Evolutionary conservation across 2,888 invertebrate species (phyloP), one percentile per base, ranked within the genome.

Genomic region (Drosophila macrospina): DNA sequence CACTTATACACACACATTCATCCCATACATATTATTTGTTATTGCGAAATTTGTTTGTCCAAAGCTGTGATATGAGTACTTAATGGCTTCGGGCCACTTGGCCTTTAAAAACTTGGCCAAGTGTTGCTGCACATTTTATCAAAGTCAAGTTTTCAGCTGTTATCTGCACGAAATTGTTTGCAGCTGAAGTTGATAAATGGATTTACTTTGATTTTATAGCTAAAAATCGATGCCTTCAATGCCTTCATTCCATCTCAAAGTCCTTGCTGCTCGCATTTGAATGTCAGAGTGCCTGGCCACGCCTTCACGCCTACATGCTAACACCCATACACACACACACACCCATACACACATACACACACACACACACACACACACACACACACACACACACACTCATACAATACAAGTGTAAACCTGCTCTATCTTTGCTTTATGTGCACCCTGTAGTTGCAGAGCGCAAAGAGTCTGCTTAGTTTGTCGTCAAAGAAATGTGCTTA

Each of bases 141-240:
- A 84, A 80, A 88, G 89, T 84, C 87, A 84, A 75, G 66, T 61
- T 60, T 30, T 30, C 15, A 47, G 62, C 54, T 68, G 66, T 86
- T 88, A 88, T 84, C 89, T 84, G 74, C 52, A 61, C 68, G 75
- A 83, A 88, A 80, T 73, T 74, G 78, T 72, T 83, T 84, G 89
- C 73, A 74, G 77, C 77, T 88, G 83, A 84, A 88, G 83, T 84
- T 84, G 83, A 84, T 86, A 84, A 84, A 84, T 84, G 83, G 87
- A 74, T 86, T 88, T 86, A 74, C 80, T 86, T 84, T 72, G 80
- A 88, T 88, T 88, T 88, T 82, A 75, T 73, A 86, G 86, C 88
- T 66, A 62, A 86, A 82, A 83, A 88, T 86, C 86, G 88, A 88
- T 75, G 74, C 54, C 11, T 41, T 39, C 41, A 20, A 41, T 41